phyloP scores from a whole-genome alignment of 2,888 invertebrate species.

The Mythimna ferrago region DNA sequence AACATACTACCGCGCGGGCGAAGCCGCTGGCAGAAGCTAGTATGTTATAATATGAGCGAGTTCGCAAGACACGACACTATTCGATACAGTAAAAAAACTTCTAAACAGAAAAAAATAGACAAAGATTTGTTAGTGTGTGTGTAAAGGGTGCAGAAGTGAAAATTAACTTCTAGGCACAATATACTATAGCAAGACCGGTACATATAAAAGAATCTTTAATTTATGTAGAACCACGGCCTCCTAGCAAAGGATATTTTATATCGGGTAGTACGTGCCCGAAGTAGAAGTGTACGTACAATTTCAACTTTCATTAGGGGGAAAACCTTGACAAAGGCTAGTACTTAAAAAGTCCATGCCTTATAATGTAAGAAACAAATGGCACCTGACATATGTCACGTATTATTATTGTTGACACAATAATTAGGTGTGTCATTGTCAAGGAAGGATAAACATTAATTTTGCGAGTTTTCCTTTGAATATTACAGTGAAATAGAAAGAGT shows the following conservation, averaged over 20 bases:
- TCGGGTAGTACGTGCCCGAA: not conserved
- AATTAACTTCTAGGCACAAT: not conserved
- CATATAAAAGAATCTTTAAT: not conserved
- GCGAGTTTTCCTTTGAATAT: conserved; percentile 15
- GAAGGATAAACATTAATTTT: conserved; percentile 7
- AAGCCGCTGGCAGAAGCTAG: too few relatives aligned
- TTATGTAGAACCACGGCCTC: too few relatives aligned
- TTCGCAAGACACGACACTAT: too few relatives aligned
- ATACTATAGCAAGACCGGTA: not conserved
- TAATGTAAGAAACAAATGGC: not conserved
- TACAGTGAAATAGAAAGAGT: conserved; percentile 10
- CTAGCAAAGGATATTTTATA: not conserved
- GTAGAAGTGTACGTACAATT: not conserved
- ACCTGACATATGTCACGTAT: not conserved
- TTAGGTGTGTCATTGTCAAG: not conserved
- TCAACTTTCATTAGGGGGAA: not conserved
- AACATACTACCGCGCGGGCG: too few relatives aligned
- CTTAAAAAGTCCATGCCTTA: not conserved
- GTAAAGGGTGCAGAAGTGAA: not conserved
- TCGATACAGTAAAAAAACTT: too few relatives aligned
- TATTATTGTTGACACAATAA: not conserved
- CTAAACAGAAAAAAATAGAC: too few relatives aligned
- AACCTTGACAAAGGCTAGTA: not conserved
- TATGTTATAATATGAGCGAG: too few relatives aligned
- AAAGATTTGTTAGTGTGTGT: too few relatives aligned